Conservation (phyloP, 2,797 vertebrate genomes). For the Sebastes trivittatus region DNA sequence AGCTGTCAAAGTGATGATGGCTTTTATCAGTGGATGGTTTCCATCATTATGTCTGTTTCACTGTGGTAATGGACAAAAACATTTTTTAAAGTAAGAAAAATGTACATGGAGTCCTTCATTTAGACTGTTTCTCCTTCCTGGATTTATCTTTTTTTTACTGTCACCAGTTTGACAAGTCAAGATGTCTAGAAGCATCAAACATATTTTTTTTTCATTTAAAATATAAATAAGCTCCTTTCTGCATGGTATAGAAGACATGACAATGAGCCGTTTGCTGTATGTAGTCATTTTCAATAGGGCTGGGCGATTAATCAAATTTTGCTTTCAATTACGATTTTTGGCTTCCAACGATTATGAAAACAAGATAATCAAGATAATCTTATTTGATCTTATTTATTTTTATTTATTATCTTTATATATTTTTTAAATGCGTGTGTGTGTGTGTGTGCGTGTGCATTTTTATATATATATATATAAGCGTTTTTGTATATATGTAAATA, state of each 20-base stretch:
- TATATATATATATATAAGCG: too few relatives aligned
- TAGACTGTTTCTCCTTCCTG: not conserved
- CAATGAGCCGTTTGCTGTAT: not conserved
- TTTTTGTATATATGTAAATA: not conserved
- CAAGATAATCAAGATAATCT: not conserved
- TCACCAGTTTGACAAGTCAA: not conserved
- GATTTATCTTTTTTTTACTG: not conserved
- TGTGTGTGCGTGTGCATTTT: too few relatives aligned
- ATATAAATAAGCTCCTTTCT: not conserved
- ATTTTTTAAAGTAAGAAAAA: conserved; percentile 7
- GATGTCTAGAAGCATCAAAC: not conserved
- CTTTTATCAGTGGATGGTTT: conserved; percentile 17
- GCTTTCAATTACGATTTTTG: not conserved
- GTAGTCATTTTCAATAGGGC: not conserved
- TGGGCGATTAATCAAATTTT: not conserved
- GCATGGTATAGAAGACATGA: not conserved
- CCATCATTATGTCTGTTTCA: conserved; percentile 5
- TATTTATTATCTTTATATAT: not conserved
- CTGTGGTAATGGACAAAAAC: conserved; percentile 4
- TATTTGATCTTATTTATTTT: not conserved
- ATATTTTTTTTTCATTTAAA: not conserved
- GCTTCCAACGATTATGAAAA: not conserved
- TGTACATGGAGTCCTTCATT: not conserved
- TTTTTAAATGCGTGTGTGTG: too few relatives aligned
- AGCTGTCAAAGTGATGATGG: conserved; percentile 39